Evolutionary conservation across 2,797 vertebrate genomes (phyloP), one percentile per base, ranked within the genome.

Genomic region (Hyperoplus immaculatus): DNA sequence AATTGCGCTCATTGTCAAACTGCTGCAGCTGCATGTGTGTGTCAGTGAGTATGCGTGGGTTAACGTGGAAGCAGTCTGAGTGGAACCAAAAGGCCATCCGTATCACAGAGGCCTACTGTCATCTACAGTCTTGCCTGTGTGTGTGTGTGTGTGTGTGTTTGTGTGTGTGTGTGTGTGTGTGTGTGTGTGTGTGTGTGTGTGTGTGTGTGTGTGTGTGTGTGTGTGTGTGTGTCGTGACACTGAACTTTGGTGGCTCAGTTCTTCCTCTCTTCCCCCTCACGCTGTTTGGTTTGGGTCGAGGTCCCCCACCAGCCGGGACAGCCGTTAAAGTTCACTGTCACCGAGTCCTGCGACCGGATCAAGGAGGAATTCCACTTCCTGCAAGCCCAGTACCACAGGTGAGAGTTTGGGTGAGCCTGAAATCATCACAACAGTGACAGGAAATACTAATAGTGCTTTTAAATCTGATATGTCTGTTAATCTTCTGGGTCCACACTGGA

Each of bases 361-460:
- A 98, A 98, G 93, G 97, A 98, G 93, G 97, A 98, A 95, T 98
- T 98, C 95, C 97, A 98, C 95, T 98, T 98, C 92, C 95, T 98
- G 81, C 97, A 98, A 89, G 97, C 97, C 87, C 97, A 98, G 87
- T 98, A 98, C 89, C 97, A 98, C 97, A 98, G 97, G 97, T 98
- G 94, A 95, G 81, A 69, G 55, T 72, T 3, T 11, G 60, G 62
- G 49, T 38, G 72, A 21, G 56, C 39, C 11, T 13, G 36, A 56
- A 36, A 61, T 46, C 36, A 3, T 6, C 11, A 21, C 41, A 7
- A 50, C 1, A 51, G 2, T 46, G 15, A 61, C 6, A 21, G 45
- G 29, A 15, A 64, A 71, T 18, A 16, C 42, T 8, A 15, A 4
- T 15, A 39, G 38, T 18, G 51, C 55, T 55, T 8, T 0, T 36